Evolutionary conservation across 2,888 invertebrate genomes (phyloP).

Genomic region (Cyaniris semiargus): DNA sequence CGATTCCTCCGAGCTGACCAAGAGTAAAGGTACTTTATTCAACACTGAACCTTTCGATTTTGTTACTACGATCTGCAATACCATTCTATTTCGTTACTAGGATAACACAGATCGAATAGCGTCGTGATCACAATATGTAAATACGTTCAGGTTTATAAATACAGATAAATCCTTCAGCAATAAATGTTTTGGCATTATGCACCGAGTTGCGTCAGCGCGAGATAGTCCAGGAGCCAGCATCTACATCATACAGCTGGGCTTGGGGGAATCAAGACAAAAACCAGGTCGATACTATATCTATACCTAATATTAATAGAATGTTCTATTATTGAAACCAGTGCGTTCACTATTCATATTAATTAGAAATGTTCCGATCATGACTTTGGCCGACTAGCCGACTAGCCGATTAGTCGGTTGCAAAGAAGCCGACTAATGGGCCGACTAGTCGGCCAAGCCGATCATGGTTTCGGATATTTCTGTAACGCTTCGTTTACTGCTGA

Average conservation of each 20-base stretch:
- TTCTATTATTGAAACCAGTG: background rate
- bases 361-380: too few species aligned
- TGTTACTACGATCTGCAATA: background rate
- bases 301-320: background rate
- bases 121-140: slow-evolving; percentile 30
- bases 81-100: background rate
- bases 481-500: too few species aligned
- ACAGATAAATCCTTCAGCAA: slow-evolving; percentile 34
- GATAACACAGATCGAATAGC: background rate
- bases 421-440: too few species aligned
- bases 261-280: slow-evolving; percentile 7
- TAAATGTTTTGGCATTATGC: slow-evolving; percentile 36
- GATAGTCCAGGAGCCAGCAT: slow-evolving; percentile 29
- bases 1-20: too few species aligned
- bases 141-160: slow-evolving; percentile 32
- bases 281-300: slow-evolving; percentile 1
- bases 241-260: slow-evolving; percentile 11
- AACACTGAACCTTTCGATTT: background rate
- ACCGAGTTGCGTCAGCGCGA: slow-evolving; percentile 33
- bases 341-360: background rate
- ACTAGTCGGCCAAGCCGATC: too few species aligned
- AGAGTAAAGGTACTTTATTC: too few species aligned
- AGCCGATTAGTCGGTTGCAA: too few species aligned
- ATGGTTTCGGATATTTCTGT: too few species aligned
- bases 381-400: too few species aligned